These are phyloP conservation scores for Drosophila birchii DNA, from an alignment of 2,888 invertebrate genomes.

Conservation along the genomic window DNA sequence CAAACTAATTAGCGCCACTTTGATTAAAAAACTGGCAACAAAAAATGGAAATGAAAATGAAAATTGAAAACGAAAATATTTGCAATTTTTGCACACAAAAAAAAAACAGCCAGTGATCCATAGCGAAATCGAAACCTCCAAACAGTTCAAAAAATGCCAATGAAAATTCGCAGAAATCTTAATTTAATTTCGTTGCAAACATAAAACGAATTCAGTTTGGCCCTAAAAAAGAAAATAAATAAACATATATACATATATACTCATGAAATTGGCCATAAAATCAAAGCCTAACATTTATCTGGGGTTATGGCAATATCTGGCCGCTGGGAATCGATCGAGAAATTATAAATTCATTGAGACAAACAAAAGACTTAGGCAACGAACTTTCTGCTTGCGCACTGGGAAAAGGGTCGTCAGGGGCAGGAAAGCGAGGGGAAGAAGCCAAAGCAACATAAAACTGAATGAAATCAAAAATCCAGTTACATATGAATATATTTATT, in stretches of 20 bases:
- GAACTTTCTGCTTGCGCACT: slow-evolving; percentile 52
- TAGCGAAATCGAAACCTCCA: slow-evolving; percentile 5
- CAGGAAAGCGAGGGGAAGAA: neutral
- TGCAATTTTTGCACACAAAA: slow-evolving; percentile 11
- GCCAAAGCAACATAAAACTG: slow-evolving; percentile 17
- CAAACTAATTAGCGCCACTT: slow-evolving; percentile 81
- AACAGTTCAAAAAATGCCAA: slow-evolving; percentile 16
- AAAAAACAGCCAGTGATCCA: neutral
- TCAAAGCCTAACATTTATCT: slow-evolving; percentile 17
- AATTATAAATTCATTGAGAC: slow-evolving; percentile 61
- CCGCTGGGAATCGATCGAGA: slow-evolving; percentile 45
- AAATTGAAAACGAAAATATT: slow-evolving; percentile 40
- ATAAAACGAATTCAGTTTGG: slow-evolving; percentile 14
- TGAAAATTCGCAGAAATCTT: slow-evolving; percentile 33
- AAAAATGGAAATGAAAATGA: slow-evolving; percentile 40
- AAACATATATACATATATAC: slow-evolving; percentile 1
- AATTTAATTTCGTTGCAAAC: slow-evolving; percentile 17
- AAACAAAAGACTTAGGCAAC: slow-evolving; percentile 80
- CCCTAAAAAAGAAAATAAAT: slow-evolving; percentile 24
- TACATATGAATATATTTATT: slow-evolving; percentile 19
- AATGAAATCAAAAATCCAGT: slow-evolving; percentile 37
- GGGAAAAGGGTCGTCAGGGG: neutral
- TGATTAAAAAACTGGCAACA: slow-evolving; percentile 74
- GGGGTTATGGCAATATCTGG: slow-evolving; percentile 7
- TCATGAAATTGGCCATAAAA: slow-evolving; percentile 34